A percentile compares a stretch with the other conserved stretches of the same genome.
Conservation (phyloP, 2,113 vertebrate genomes). For the Seriola dumerili region DNA sequence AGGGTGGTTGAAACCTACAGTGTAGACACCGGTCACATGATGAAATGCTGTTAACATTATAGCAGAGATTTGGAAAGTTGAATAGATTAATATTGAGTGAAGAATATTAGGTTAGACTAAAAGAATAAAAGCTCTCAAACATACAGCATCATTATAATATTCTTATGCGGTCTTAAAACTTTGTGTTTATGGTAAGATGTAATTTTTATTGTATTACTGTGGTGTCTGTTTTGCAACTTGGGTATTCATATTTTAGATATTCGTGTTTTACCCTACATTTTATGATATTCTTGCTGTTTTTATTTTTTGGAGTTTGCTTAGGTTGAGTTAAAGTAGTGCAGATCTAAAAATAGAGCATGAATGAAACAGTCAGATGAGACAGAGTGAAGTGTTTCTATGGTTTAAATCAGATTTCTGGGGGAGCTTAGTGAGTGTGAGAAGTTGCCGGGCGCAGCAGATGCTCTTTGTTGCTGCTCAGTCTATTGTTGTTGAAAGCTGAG, state of each 20-base stretch:
- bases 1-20: not conserved
- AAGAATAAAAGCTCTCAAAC: not conserved
- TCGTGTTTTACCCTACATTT: not conserved
- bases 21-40: not conserved
- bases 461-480: slow-evolving; percentile 82
- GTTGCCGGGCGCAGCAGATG: slow-evolving; percentile 75
- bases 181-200: not conserved
- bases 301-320: not conserved
- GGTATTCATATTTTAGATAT: too few species aligned
- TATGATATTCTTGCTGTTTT: too few species aligned
- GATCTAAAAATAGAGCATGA: not conserved
- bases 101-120: not conserved
- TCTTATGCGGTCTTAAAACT: not conserved
- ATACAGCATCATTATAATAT: not conserved
- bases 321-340: not conserved
- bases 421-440: slow-evolving; percentile 66
- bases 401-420: slow-evolving; percentile 51
- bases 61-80: not conserved
- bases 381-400: not conserved
- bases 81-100: not conserved
- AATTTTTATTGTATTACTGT: not conserved
- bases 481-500: slow-evolving; percentile 83
- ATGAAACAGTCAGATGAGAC: not conserved
- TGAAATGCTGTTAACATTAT: not conserved
- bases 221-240: not conserved